Evolutionary conservation across 2,113 vertebrate species (phyloP).

Genomic region (Engraulis encrasicolus): DNA sequence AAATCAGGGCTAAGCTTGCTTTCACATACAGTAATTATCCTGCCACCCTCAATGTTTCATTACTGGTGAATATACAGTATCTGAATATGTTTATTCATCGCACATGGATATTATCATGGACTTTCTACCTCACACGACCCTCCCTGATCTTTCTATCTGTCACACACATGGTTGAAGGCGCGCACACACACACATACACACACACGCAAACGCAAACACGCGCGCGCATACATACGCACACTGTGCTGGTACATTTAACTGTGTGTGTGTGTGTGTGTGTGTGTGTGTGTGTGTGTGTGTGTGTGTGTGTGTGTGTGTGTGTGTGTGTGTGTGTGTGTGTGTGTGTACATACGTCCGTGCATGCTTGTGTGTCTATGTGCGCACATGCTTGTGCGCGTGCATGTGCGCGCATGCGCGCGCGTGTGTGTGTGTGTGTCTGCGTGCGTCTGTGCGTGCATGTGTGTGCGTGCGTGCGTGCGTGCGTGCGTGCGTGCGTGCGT

Average conservation of each 20-base stretch:
- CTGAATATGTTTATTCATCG: not conserved
- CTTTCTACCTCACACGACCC: not conserved
- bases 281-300: not conserved
- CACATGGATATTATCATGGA: not conserved
- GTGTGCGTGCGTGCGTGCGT: not conserved
- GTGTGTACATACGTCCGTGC: too few relatives aligned
- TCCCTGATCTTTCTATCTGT: not conserved
- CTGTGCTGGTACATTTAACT: not conserved
- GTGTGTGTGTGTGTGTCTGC: not conserved
- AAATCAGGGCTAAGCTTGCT: not conserved
- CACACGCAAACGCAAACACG: not conserved
- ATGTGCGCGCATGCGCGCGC: not conserved
- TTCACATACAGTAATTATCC: not conserved
- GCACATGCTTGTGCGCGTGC: not conserved
- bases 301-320: not conserved
- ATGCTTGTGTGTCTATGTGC: too few relatives aligned
- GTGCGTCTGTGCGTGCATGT: too few relatives aligned
- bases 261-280: not conserved
- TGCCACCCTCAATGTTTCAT: not conserved
- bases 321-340: conserved; percentile 14
- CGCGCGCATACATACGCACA: not conserved
- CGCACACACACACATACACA: not conserved
- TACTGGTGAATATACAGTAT: not conserved
- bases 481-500: too few relatives aligned
- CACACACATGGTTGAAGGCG: not conserved